A percentile compares a stretch with the other conserved stretches of the same genome.
phyloP scores from a whole-genome alignment of 2,797 vertebrate species.

The Spinus olivaceus region DNA sequence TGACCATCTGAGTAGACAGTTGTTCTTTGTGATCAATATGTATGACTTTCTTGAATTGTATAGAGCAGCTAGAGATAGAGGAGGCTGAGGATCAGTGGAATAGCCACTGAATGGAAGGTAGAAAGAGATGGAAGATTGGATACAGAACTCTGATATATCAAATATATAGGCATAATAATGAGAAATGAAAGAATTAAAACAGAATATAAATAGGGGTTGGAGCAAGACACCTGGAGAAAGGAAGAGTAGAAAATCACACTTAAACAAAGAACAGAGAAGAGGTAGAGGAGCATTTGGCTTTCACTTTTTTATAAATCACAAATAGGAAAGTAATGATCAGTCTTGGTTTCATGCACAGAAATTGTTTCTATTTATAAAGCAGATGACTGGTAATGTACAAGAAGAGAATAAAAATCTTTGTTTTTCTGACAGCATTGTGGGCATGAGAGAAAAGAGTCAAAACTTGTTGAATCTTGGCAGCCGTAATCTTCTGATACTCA shows the following conservation, averaged over 20 bases:
- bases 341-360: not conserved
- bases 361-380: not conserved
- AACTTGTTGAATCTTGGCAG: constrained; percentile 1
- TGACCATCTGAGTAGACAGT: not conserved
- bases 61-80: not conserved
- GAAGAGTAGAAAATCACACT: not conserved
- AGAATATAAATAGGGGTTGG: not conserved
- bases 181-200: not conserved
- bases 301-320: not conserved
- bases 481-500: not conserved
- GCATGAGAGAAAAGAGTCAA: not conserved
- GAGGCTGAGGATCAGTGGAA: not conserved
- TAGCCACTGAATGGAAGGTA: not conserved
- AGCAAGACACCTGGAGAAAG: not conserved
- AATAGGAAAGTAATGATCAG: not conserved
- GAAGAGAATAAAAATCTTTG: not conserved
- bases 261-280: not conserved
- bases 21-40: not conserved
- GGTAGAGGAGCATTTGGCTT: not conserved
- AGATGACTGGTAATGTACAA: not conserved
- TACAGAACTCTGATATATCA: not conserved
- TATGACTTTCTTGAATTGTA: not conserved
- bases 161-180: not conserved
- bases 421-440: not conserved
- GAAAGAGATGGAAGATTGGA: not conserved